These are phyloP conservation scores for Synergus japonicus DNA, from an alignment of 2,888 invertebrate species.

Conservation along the genomic window DNA sequence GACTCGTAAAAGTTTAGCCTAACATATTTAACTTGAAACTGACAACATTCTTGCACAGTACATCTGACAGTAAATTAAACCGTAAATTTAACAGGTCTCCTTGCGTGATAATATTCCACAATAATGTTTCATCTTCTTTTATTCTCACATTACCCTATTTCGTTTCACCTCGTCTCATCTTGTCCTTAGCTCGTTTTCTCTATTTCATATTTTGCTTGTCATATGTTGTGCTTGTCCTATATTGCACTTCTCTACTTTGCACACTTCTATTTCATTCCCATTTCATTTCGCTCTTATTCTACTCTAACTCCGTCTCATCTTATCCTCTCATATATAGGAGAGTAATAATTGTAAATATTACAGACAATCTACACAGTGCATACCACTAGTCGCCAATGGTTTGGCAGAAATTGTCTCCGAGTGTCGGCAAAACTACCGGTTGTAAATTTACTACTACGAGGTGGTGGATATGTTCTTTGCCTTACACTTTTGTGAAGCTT, in stretches of 20 bases:
- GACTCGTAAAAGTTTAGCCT: too few relatives aligned
- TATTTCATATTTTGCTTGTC: slow-evolving; percentile 24
- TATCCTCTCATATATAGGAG: neutral
- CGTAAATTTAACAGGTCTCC: neutral
- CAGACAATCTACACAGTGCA: neutral
- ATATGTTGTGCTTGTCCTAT: slow-evolving; percentile 4
- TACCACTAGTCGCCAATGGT: slow-evolving; percentile 14
- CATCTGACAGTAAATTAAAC: neutral
- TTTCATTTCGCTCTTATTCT: slow-evolving; percentile 15
- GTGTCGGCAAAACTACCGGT: neutral
- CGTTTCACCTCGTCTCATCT: slow-evolving; percentile 4
- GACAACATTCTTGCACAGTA: too few relatives aligned
- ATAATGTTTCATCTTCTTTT: neutral
- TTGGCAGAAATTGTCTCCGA: slow-evolving; percentile 12
- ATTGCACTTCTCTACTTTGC: neutral
- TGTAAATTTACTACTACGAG: slow-evolving; percentile 13
- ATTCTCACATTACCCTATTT: slow-evolving; percentile 6
- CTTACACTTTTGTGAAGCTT: neutral
- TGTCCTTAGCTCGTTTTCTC: neutral
- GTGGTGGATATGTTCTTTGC: neutral
- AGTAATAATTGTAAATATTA: slow-evolving; percentile 25
- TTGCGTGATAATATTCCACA: slow-evolving; percentile 7
- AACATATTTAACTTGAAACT: too few relatives aligned
- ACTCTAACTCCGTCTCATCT: slow-evolving; percentile 7
- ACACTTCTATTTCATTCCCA: slow-evolving; percentile 3